Evolutionary conservation across 2,888 invertebrate species (phyloP).

Genomic region (Ennomos quercinarius): DNA sequence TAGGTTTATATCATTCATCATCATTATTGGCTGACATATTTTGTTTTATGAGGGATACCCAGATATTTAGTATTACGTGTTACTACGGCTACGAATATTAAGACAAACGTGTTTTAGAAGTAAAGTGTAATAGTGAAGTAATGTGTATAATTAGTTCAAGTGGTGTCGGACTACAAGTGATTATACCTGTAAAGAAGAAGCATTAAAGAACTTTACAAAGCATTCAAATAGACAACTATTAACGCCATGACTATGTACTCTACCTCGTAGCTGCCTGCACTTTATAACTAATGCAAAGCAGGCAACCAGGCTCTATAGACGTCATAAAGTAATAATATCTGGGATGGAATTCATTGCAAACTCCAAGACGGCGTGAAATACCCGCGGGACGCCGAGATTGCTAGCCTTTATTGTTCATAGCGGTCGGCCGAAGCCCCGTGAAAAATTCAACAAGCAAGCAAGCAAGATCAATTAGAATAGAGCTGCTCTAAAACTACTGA

Average conservation of each 20-base stretch:
- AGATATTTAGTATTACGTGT: too few relatives aligned
- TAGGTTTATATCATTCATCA: too few relatives aligned
- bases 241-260: neutral
- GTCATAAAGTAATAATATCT: conserved; percentile 49
- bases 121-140: too few relatives aligned
- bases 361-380: conserved; percentile 49
- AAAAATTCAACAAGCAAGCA: conserved; percentile 45
- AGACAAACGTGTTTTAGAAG: too few relatives aligned
- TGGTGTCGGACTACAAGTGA: too few relatives aligned
- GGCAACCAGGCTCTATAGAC: conserved; percentile 24
- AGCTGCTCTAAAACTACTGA: neutral
- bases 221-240: too few relatives aligned
- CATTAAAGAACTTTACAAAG: too few relatives aligned
- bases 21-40: too few relatives aligned
- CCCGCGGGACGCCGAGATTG: conserved; percentile 41
- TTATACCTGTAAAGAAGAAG: too few relatives aligned
- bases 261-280: conserved; percentile 10
- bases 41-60: too few relatives aligned
- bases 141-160: too few relatives aligned
- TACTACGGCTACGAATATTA: too few relatives aligned
- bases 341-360: conserved; percentile 54
- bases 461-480: conserved; percentile 32
- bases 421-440: conserved; percentile 43
- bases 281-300: conserved; percentile 31
- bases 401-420: conserved; percentile 50